Evolutionary conservation across 1,140 invertebrate genomes (phyloP), one percentile per base, ranked within the genome.

Genomic region (Planococcus citri): DNA sequence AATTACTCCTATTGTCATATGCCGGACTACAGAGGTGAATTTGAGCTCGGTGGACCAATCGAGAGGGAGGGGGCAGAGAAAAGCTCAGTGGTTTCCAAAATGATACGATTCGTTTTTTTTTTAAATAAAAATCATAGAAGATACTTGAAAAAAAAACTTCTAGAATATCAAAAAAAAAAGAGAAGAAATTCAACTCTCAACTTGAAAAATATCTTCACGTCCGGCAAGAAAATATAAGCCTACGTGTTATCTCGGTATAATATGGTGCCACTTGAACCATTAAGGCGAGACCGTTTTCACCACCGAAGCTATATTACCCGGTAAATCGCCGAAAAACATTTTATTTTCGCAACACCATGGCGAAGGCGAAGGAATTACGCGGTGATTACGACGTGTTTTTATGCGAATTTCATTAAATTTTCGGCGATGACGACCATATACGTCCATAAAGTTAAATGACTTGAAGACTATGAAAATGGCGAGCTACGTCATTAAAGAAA

Each of bases 391-490:
- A 37, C 33, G 33, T 14, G 6, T 37, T 51, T 51, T 51, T 51
- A 51, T 51, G n/a, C 6, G 41, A 51, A 14, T 51, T 51, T 51
- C 41, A 51, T 51, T 51, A 51, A 51, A 51, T 51, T 51, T 51
- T 20, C 17, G 6, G 41, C n/a, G 41, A 6, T 20, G 41, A 51
- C 41, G 41, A 51, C 41, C 10, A 3, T 51, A 51, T 12, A 33
- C 41, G n/a, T 51, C 41, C 41, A 51, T 51, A 51, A 51, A 51
- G 41, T 51, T 51, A 51, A 51, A 51, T 51, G 41, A 51, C 41
- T 51, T 51, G 41, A 51, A 51, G 41, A 51, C 41, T n/a, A 51
- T 51, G 41, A 51, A 51, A n/a, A 4, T 14, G n/a, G 41, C n/a
- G 4, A 51, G 12, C 6, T 51, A 51, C 41, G 12, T 51, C 41